A percentile compares a stretch with the other conserved stretches of the same genome.
phyloP scores from a whole-genome alignment of 2,888 invertebrate genomes.

The Anthophora plumipes region DNA sequence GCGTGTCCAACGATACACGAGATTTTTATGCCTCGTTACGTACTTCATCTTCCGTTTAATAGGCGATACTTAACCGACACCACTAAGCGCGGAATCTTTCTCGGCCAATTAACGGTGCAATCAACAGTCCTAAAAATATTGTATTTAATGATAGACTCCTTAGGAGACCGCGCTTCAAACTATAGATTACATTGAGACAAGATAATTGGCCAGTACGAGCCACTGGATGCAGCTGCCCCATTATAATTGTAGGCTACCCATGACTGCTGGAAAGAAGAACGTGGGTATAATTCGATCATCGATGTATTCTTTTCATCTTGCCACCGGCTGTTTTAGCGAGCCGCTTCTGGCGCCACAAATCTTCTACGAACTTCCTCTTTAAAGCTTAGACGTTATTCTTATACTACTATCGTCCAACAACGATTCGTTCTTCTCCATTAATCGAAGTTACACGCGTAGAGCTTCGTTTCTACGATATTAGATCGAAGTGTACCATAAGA shows the following conservation, averaged over 20 bases:
- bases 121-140: constrained; percentile 77
- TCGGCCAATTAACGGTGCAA: constrained; percentile 74
- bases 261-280: constrained; percentile 65
- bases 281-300: constrained; percentile 66
- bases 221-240: constrained; percentile 71
- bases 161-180: constrained; percentile 67
- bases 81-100: constrained; percentile 43
- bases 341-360: constrained; percentile 29
- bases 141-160: constrained; percentile 78
- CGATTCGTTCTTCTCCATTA: neutral
- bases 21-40: constrained; percentile 37
- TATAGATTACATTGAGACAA: constrained; percentile 78
- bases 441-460: neutral
- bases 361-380: constrained; percentile 28
- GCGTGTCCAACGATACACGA: constrained; percentile 19
- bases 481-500: too few species aligned
- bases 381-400: neutral
- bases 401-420: neutral
- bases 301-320: constrained; percentile 58
- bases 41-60: constrained; percentile 62
- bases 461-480: neutral
- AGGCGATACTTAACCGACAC: constrained; percentile 59
- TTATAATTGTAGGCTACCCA: constrained; percentile 74
- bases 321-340: constrained; percentile 38
- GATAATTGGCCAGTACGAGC: constrained; percentile 76